Base-by-base conservation (phyloP, 2,888 invertebrate genomes). In the Pediacus dermestoides region DNA sequence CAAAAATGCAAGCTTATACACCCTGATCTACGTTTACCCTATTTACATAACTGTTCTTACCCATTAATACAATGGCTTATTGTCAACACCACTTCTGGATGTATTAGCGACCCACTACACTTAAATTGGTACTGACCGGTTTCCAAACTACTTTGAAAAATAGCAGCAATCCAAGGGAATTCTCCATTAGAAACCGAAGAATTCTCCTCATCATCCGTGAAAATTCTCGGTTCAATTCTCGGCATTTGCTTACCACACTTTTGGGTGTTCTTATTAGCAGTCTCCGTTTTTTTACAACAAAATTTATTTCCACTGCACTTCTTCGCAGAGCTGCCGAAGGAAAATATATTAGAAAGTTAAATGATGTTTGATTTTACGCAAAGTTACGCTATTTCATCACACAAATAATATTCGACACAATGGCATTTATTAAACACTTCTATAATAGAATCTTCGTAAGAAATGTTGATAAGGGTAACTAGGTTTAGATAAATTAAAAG, bases 121-220 rank as follows among this genome's bases (percentile, higher is more conserved):
- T 45, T 42, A 18, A 50, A 53, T n/a, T 36, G 28, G 40, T 47
- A 55, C 1, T 32, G 12, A 1, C 21, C 39, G 7, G 18, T 18
- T 7, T 21, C 4, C n/a, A n/a, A n/a, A 0, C 27, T 30, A 10
- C 35, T 31, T 9, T 28, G 10, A 11, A 39, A 57, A 22, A 58
- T 52, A 6, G 51, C 49, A 6, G 50, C 46, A 4, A 56, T 42
- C 58, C 58, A 58, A 1, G 58, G 57, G 34, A 56, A 48, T 37
- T 58, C 58, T n/a, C 57, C 57, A 16, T 39, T 23, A 1, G 50
- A 23, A 2, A 53, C 43, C 6, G 35, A 31, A 4, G 40, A 8
- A 15, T 46, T 48, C 4, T 3, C 28, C 15, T 46, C 43, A 11
- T 52, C 49, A n/a, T 35, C 45, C 2, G 36, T 30, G 28, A 4